Percentiles rank a stretch among this genome's conserved stretches.
Conservation (phyloP, 1,140 invertebrate species). For the Fopius arisanus region DNA sequence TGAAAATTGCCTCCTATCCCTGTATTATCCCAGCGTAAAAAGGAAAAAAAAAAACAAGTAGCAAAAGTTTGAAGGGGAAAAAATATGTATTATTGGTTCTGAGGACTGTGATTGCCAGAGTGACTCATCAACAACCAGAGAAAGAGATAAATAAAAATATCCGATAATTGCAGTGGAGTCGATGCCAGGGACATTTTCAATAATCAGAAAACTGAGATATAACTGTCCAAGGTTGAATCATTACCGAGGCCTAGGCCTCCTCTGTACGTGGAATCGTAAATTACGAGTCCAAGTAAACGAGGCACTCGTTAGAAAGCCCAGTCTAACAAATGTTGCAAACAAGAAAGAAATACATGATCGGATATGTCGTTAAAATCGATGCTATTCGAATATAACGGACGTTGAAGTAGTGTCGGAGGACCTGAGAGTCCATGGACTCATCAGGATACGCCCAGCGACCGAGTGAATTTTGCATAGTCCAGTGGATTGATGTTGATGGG, state of each 20-base stretch:
- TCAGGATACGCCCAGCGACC: background rate
- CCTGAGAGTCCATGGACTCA: background rate
- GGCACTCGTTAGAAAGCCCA: background rate
- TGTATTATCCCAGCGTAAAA: background rate
- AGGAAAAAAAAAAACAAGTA: background rate
- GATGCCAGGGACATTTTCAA: conserved; percentile 14
- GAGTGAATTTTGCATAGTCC: conserved; percentile 3
- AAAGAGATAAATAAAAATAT: background rate
- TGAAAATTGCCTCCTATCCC: background rate
- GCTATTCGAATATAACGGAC: background rate
- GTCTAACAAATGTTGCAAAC: background rate
- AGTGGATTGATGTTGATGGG: conserved; percentile 13
- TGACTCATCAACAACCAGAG: background rate
- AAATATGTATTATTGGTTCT: background rate
- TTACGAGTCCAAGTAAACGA: background rate
- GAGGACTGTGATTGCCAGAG: background rate
- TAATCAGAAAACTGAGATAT: conserved; percentile 5
- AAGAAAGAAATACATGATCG: background rate
- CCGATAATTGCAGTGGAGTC: background rate
- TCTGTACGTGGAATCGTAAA: background rate
- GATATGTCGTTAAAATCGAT: conserved; percentile 14
- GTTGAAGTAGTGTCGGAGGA: background rate
- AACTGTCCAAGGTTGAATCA: background rate
- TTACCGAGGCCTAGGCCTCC: background rate
- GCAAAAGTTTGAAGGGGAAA: background rate